phyloP scores from a whole-genome alignment of 53 echinoderm and acorn worm species.

The Astropecten irregularis region DNA sequence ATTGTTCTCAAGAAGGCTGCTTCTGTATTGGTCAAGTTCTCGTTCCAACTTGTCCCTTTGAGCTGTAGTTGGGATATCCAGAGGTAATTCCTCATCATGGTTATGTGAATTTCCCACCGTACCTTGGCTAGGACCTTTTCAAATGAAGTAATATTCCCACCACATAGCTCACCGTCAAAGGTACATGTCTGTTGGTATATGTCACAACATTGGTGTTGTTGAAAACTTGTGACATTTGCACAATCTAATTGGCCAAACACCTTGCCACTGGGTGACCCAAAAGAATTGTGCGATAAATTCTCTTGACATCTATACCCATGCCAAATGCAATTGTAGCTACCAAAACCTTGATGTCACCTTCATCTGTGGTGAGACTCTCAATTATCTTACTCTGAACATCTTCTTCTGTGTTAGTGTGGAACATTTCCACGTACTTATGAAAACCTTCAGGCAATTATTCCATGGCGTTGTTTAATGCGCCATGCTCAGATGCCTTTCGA shows the following conservation, averaged over 20 bases:
- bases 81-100: too few species aligned
- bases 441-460: neutral
- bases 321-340: slow-evolving; percentile 53
- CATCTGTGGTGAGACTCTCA: slow-evolving; percentile 4
- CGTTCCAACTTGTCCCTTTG: neutral
- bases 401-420: slow-evolving; percentile 47
- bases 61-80: neutral
- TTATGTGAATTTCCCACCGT: too few species aligned
- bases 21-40: neutral
- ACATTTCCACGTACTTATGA: slow-evolving; percentile 41
- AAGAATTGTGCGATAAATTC: slow-evolving; percentile 20
- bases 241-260: neutral
- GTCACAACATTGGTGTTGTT: slow-evolving; percentile 36
- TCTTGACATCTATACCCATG: slow-evolving; percentile 1
- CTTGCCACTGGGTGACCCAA: slow-evolving; percentile 22
- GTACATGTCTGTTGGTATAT: neutral
- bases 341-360: slow-evolving; percentile 42
- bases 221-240: neutral
- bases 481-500: too few species aligned
- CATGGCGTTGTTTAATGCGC: too few species aligned
- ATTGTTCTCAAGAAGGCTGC: neutral
- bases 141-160: neutral
- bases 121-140: neutral
- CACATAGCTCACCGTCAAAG: slow-evolving; percentile 7
- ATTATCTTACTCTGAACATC: slow-evolving; percentile 18